Evolutionary conservation across 2,888 invertebrate species (phyloP).

Genomic region (Rapana venosa): DNA sequence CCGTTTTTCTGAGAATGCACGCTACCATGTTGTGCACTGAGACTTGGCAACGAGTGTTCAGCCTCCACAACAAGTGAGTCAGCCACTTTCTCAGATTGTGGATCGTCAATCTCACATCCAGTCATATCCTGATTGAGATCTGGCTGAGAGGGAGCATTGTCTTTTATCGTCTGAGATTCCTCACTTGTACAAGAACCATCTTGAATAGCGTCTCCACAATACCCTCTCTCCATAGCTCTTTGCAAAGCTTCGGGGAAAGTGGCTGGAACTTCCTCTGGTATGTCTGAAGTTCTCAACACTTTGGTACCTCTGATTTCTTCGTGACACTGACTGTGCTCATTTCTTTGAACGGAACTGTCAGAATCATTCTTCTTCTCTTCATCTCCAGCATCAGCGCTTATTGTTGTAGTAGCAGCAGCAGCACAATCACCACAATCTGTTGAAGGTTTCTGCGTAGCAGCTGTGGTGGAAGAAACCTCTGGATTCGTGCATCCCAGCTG

Average conservation of each 20-base stretch:
- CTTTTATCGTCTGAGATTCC: not conserved
- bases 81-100: not conserved
- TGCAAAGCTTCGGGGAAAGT: slow-evolving; percentile 50
- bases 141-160: not conserved
- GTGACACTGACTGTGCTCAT: not conserved
- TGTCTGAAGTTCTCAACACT: not conserved
- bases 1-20: not conserved
- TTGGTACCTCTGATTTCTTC: not conserved
- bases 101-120: not conserved
- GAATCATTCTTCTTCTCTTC: no score
- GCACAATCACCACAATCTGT: not conserved
- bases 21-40: not conserved
- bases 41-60: no score
- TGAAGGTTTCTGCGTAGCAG: not conserved
- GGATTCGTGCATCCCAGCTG: not conserved
- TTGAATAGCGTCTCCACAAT: not conserved
- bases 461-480: not conserved
- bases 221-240: slow-evolving; percentile 50
- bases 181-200: not conserved
- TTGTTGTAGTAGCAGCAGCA: not conserved
- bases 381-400: not conserved
- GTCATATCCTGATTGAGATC: not conserved
- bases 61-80: not conserved
- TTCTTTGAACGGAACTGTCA: not conserved
- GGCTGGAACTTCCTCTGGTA: not conserved